Conservation (phyloP, 1,140 invertebrate genomes). For the Listronotus oregonensis region DNA sequence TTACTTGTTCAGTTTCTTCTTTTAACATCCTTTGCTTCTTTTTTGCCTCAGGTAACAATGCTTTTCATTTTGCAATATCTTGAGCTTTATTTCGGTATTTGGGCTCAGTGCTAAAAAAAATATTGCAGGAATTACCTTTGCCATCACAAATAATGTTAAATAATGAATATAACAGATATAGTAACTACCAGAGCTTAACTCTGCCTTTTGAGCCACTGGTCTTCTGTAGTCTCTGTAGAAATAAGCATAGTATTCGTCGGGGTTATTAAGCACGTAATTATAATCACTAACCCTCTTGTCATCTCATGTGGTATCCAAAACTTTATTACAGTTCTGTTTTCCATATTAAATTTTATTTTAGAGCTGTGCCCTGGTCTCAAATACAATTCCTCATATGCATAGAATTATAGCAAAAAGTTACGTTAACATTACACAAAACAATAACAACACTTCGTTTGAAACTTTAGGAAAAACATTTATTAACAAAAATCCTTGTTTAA, state of each 20-base stretch:
- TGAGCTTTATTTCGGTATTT: constrained; percentile 85
- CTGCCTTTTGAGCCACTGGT: constrained; percentile 86
- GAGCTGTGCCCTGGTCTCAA: constrained; percentile 53
- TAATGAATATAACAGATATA: constrained; percentile 78
- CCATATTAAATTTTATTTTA: constrained; percentile 87
- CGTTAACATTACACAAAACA: constrained; percentile 4
- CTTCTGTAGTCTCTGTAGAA: constrained; percentile 90
- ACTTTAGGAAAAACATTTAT: background rate
- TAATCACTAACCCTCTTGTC: constrained; percentile 86
- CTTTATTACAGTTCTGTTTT: too few species aligned
- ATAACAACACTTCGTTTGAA: too few species aligned
- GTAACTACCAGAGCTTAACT: constrained; percentile 82
- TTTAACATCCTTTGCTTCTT: constrained; percentile 72
- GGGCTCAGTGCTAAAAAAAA: constrained; percentile 79
- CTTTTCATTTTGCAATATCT: constrained; percentile 78
- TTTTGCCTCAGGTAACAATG: constrained; percentile 60
- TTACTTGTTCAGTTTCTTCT: constrained; percentile 74
- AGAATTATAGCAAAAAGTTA: background rate
- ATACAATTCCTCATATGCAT: constrained; percentile 7
- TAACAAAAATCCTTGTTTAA: too few species aligned
- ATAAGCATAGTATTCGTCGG: constrained; percentile 87
- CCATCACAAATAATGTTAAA: constrained; percentile 81
- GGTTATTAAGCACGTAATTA: constrained; percentile 95
- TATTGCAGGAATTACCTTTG: constrained; percentile 82
- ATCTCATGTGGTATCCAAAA: too few species aligned